Conservation (phyloP, 2,113 vertebrate species). For the Periophthalmus modestus region DNA sequence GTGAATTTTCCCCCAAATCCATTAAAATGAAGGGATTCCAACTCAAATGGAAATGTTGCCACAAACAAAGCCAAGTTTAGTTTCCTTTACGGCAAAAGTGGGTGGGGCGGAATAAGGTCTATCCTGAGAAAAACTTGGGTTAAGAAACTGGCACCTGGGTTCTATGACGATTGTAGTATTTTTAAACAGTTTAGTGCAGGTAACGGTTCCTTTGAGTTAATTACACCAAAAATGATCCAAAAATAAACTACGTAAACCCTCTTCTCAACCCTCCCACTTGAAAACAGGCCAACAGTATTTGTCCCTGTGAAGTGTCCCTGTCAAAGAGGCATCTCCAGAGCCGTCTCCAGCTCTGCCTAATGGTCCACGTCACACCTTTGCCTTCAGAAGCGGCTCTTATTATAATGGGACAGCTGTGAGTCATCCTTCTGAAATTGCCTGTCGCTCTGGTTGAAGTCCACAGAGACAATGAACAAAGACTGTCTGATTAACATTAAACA, state of each 20-base stretch:
- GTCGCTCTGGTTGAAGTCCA: slow-evolving; percentile 33
- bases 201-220: too few species aligned
- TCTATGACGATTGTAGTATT: too few species aligned
- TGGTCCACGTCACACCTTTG: slow-evolving; percentile 17
- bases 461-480: slow-evolving; percentile 43
- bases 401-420: slow-evolving; percentile 34
- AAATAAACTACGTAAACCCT: not conserved
- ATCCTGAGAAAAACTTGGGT: too few species aligned
- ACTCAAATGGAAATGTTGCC: too few species aligned
- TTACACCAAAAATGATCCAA: too few species aligned
- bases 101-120: too few species aligned
- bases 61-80: too few species aligned
- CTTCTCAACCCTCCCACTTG: not conserved
- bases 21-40: too few species aligned
- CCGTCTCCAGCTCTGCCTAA: not conserved
- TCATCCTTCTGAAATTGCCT: slow-evolving; percentile 37
- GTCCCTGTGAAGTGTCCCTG: not conserved
- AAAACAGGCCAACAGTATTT: not conserved
- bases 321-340: not conserved
- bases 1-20: too few species aligned
- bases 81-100: too few species aligned
- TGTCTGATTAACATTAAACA: slow-evolving; percentile 40
- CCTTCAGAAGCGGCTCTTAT: slow-evolving; percentile 10
- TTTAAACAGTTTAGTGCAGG: too few species aligned
- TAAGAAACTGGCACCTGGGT: too few species aligned